Evolutionary conservation across 2,797 vertebrate species (phyloP).

Genomic region (Psittacula echo): DNA sequence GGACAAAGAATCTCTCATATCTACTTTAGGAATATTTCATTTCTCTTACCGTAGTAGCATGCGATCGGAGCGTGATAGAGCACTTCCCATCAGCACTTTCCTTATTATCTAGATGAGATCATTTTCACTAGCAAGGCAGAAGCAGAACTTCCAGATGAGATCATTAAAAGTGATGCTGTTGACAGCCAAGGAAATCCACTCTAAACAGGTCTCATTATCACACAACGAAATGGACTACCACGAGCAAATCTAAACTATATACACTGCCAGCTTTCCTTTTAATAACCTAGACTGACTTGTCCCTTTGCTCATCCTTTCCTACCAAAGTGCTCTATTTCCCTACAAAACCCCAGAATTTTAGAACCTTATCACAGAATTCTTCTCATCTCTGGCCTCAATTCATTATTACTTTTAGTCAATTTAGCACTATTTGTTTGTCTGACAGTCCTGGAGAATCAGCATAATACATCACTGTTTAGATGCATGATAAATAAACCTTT

Average conservation of each 20-base stretch:
- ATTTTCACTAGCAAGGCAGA: not conserved
- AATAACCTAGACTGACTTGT: not conserved
- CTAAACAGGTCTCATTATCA: not conserved
- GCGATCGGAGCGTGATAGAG: not conserved
- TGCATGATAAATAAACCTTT: not conserved
- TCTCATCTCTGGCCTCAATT: not conserved
- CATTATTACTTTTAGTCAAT: not conserved
- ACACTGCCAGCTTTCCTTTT: not conserved
- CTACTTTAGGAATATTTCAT: not conserved
- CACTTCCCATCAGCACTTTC: not conserved
- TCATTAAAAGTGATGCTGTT: not conserved
- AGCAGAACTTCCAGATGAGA: constrained; percentile 8
- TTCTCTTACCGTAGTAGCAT: not conserved
- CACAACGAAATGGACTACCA: not conserved
- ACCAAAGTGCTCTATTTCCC: not conserved
- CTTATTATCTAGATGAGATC: constrained; percentile 17
- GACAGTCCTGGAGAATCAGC: not conserved
- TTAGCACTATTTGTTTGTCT: not conserved
- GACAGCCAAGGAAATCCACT: not conserved
- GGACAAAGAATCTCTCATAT: not conserved
- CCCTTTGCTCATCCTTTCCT: not conserved
- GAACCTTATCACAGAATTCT: not conserved
- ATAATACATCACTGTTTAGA: not conserved
- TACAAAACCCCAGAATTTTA: not conserved
- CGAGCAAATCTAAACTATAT: not conserved